Base-by-base conservation (phyloP, 2,797 vertebrate species). In the Phylloscopus collybita region DNA sequence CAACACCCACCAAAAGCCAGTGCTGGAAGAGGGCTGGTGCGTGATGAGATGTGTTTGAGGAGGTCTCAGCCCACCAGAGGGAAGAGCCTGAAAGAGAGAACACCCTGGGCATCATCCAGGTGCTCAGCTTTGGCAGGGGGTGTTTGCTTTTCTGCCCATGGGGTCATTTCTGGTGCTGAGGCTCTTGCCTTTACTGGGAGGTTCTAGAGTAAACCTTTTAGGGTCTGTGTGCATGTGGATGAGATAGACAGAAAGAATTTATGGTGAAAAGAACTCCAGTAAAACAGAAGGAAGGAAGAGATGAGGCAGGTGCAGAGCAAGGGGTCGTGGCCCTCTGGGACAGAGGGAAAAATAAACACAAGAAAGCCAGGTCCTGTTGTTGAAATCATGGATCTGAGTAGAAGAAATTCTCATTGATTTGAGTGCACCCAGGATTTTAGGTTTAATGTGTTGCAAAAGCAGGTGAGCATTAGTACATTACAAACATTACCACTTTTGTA, bases 101-200 rank as follows among this genome's bases (percentile, higher is more conserved):
- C 1, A 0, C 19, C 29, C n/a, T 16, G 30, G 17, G 70, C 0
- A 0, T 27, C n/a, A 13, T 38, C 29, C 10, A 14, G 12, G 27
- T 9, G 49, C 79, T 72, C 3, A 9, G 10, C 21, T 74, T 51
- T 30, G 53, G 53, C 45, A 60, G 36, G 38, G 38, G 4, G 2
- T n/a, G 16, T 64, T 66, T 76, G 71, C 13, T 40, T 73, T 66
- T 70, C 66, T 82, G 38, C 67, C 47, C 4, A 1, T 1, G 0
- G 38, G 25, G 26, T 29, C 3, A 1, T 76, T 85, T 61, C 25
- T 79, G 70, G n/a, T 79, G 45, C 66, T 25, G 36, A 80, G 44
- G 19, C 17, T 23, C 5, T 61, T 47, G 13, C 29, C 44, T 40
- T 59, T 14, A 1, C 5, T 51, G 40, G 32, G 36, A 78, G 34